Evolutionary conservation across 2,113 vertebrate genomes (phyloP).

Genomic region (Hyaena hyaena): DNA sequence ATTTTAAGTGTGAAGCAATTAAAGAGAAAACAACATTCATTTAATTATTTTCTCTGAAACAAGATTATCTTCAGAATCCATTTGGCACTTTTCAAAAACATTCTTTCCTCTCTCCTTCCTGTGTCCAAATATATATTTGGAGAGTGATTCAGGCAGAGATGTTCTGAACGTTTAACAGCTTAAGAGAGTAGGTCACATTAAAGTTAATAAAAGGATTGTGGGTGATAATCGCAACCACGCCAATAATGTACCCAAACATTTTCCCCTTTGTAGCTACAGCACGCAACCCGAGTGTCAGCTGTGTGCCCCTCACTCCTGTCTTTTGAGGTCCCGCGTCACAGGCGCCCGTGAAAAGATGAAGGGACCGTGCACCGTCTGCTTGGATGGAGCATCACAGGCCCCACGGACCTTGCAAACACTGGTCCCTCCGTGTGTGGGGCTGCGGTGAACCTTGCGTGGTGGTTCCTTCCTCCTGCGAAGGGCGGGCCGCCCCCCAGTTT

Average conservation of each 20-base stretch:
- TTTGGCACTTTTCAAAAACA: neutral
- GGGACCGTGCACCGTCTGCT: accelerated
- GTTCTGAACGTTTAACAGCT: neutral
- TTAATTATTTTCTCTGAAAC: constrained; percentile 44
- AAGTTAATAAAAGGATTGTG: neutral
- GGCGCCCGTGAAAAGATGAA: accelerated
- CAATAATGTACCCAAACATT: neutral
- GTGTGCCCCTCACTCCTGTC: accelerated
- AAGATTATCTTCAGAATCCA: neutral
- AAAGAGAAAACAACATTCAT: neutral
- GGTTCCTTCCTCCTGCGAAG: neutral
- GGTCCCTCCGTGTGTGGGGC: accelerated
- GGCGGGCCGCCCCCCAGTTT: accelerated
- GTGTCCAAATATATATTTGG: neutral
- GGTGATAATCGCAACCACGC: neutral
- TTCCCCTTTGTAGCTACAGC: neutral
- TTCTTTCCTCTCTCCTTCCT: neutral
- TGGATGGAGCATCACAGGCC: accelerated
- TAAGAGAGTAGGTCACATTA: neutral
- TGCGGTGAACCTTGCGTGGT: accelerated
- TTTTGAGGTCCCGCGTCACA: accelerated
- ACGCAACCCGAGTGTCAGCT: accelerated
- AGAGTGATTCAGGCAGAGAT: accelerated
- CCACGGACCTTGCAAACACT: accelerated
- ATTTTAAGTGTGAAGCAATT: neutral